These are phyloP conservation scores for Hypsopygia costalis DNA, from an alignment of 2,888 invertebrate species.

Conservation along the genomic window DNA sequence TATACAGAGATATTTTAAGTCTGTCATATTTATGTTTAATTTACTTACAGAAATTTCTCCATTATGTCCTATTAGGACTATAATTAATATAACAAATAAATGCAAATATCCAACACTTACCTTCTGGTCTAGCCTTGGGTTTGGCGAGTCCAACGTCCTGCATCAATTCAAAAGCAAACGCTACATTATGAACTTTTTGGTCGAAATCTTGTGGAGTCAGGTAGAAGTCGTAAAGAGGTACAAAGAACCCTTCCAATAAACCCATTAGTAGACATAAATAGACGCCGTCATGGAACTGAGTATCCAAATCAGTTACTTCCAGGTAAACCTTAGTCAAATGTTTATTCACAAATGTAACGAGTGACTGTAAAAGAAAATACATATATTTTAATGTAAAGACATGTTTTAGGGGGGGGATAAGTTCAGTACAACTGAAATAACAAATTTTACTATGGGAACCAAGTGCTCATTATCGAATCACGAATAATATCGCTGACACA, in stretches of 20 bases:
- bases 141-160: slow-evolving; percentile 96
- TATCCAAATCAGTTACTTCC: slow-evolving; percentile 95
- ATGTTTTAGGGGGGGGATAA: too few relatives aligned
- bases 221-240: slow-evolving; percentile 96
- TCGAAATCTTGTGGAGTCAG: slow-evolving; percentile 95
- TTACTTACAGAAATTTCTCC: too few relatives aligned
- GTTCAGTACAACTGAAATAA: too few relatives aligned
- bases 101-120: too few relatives aligned
- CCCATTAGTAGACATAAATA: slow-evolving; percentile 97
- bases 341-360: slow-evolving; percentile 99
- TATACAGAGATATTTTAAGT: too few relatives aligned
- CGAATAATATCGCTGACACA: too few relatives aligned
- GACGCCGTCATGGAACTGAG: slow-evolving; percentile 98
- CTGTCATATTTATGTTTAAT: not conserved
- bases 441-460: too few relatives aligned
- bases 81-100: too few relatives aligned
- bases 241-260: slow-evolving; percentile 97
- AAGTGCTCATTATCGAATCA: too few relatives aligned
- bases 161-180: slow-evolving; percentile 98
- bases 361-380: slow-evolving; percentile 82
- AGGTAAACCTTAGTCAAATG: slow-evolving; percentile 98
- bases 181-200: slow-evolving; percentile 97
- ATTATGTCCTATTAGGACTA: too few relatives aligned
- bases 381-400: too few relatives aligned
- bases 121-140: slow-evolving; percentile 97